Percentiles rank a stretch among this genome's conserved stretches.
phyloP scores from a whole-genome alignment of 2,888 invertebrate genomes.

The Polia nebulosa region DNA sequence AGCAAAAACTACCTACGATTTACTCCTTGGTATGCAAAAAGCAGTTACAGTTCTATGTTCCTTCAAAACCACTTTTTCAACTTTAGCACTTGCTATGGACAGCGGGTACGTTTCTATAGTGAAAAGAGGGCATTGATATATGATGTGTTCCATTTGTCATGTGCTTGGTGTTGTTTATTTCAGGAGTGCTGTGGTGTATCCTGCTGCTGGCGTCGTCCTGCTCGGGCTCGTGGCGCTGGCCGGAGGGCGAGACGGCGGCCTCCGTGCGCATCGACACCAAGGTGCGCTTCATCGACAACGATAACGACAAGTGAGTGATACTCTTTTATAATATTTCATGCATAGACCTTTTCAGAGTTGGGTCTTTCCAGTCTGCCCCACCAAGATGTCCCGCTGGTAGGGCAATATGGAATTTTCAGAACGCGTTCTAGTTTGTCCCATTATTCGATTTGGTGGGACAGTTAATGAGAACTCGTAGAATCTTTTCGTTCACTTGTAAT shows the following conservation, averaged over 20 bases:
- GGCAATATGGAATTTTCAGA: not conserved
- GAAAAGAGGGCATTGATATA: too few relatives aligned
- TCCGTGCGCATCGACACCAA: slow-evolving; percentile 83
- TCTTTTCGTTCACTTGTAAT: not conserved
- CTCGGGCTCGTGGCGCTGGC: slow-evolving; percentile 79
- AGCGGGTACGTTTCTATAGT: too few relatives aligned
- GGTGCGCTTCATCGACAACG: slow-evolving; percentile 79
- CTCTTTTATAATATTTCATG: not conserved
- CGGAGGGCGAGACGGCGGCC: slow-evolving; percentile 69
- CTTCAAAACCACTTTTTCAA: too few relatives aligned
- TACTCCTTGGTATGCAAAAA: not conserved
- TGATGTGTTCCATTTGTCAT: not conserved
- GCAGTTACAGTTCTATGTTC: not conserved
- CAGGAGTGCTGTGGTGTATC: slow-evolving; percentile 60
- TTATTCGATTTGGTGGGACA: not conserved
- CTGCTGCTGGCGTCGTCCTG: slow-evolving; percentile 63
- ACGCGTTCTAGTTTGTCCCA: not conserved
- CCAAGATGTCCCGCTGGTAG: not conserved
- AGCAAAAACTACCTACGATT: slow-evolving; percentile 3
- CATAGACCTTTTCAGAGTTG: too few relatives aligned
- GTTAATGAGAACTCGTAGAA: not conserved
- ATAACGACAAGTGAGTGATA: slow-evolving; percentile 66
- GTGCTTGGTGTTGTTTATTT: not conserved
- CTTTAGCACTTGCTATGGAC: not conserved
- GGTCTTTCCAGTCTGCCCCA: not conserved